Conservation (phyloP, 2,797 vertebrate genomes). For the Psittacula derbiana region DNA sequence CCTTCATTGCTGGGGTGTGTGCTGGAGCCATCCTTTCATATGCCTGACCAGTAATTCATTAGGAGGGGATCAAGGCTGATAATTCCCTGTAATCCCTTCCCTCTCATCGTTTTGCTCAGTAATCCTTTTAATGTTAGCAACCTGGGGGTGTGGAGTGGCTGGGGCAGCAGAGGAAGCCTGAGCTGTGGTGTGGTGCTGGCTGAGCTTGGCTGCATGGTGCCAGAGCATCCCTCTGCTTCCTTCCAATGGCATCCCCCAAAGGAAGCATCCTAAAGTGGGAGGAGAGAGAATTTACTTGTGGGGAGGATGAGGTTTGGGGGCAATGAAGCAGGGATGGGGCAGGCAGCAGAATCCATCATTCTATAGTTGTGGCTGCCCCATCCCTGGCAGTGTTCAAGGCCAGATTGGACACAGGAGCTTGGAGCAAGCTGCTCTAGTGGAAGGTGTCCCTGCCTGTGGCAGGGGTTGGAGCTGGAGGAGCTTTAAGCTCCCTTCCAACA, state of each 20-base stretch:
- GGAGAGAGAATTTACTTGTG: neutral
- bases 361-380: neutral
- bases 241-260: accelerated
- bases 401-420: neutral
- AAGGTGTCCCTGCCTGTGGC: neutral
- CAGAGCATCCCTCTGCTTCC: neutral
- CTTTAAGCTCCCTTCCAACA: neutral
- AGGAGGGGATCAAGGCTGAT: slow-evolving; percentile 66
- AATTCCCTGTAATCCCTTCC: slow-evolving; percentile 69
- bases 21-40: slow-evolving; percentile 1
- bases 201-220: neutral
- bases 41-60: slow-evolving; percentile 73
- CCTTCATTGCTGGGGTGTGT: neutral
- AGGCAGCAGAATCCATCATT: neutral
- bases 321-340: neutral
- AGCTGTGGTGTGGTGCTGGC: neutral
- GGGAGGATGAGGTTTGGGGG: neutral
- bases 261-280: neutral
- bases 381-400: neutral
- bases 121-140: slow-evolving; percentile 61
- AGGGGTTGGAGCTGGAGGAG: neutral
- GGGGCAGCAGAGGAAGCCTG: neutral
- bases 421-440: neutral
- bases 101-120: slow-evolving; percentile 61
- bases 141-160: neutral